Conservation (phyloP, 2,888 invertebrate genomes). For the Synergus laeviventris region DNA sequence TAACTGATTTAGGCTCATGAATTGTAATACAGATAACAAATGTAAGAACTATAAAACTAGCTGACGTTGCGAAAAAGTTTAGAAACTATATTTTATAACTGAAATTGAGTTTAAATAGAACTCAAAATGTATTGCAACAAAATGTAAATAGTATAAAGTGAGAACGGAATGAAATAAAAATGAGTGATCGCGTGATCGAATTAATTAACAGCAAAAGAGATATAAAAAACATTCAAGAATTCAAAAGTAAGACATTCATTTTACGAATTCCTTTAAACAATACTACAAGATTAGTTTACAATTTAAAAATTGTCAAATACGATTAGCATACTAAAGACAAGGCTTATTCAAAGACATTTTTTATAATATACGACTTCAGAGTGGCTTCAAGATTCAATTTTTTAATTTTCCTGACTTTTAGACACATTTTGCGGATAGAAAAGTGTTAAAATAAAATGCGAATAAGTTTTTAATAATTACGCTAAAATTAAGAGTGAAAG, state of each 20-base stretch:
- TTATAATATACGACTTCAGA: no score
- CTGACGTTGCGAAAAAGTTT: background rate
- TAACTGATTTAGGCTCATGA: slow-evolving; percentile 61
- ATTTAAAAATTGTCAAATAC: background rate
- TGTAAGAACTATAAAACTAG: background rate
- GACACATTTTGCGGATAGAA: no score
- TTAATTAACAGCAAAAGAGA: background rate
- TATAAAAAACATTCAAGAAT: background rate
- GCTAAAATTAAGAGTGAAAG: no score
- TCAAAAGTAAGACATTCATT: background rate
- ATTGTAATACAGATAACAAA: slow-evolving; percentile 18
- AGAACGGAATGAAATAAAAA: slow-evolving; percentile 1
- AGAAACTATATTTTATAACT: background rate
- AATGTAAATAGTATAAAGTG: slow-evolving; percentile 3
- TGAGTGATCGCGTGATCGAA: slow-evolving; percentile 6
- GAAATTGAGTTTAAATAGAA: background rate
- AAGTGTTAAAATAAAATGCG: no score
- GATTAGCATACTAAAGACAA: background rate
- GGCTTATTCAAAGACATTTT: no score
- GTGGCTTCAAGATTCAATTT: no score
- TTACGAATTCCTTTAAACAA: no score
- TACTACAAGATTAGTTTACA: no score
- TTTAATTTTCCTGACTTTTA: no score
- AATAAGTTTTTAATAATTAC: no score
- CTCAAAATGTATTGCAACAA: background rate